Evolutionary conservation across 2,888 invertebrate genomes (phyloP).

Genomic region (Synanthedon vespiformis): DNA sequence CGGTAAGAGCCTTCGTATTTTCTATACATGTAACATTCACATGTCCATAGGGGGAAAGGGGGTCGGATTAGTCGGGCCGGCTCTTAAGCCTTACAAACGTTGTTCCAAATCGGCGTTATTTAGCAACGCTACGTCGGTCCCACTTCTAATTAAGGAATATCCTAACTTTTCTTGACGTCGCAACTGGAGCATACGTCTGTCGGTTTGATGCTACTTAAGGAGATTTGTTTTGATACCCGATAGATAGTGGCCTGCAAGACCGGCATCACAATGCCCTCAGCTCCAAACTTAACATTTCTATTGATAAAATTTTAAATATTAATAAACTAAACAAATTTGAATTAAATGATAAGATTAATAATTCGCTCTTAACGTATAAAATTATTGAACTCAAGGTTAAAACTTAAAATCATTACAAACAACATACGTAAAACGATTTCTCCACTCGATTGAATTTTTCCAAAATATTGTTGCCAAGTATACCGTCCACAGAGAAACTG

Average conservation of each 20-base stretch:
- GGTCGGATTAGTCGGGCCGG: constrained; percentile 28
- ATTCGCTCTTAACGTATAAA: too few species aligned
- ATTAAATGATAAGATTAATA: too few species aligned
- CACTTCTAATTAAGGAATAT: constrained; percentile 45
- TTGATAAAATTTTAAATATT: too few species aligned
- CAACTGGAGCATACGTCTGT: constrained; percentile 25
- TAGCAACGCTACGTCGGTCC: constrained; percentile 23
- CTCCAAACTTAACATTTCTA: too few species aligned
- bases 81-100: constrained; percentile 49
- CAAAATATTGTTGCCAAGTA: not conserved
- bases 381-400: too few species aligned
- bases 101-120: constrained; percentile 51
- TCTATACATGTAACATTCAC: not conserved
- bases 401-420: too few species aligned
- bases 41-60: constrained; percentile 2
- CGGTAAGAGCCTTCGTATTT: not conserved
- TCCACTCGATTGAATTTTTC: not conserved
- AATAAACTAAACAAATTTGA: too few species aligned
- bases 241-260: constrained; percentile 32
- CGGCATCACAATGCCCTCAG: too few species aligned
- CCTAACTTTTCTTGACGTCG: constrained; percentile 54
- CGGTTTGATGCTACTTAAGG: constrained; percentile 11
- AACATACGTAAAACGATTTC: not conserved
- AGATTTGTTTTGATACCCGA: constrained; percentile 44
- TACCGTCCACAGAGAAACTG: not conserved